Conservation (phyloP, 2,113 vertebrate genomes). For the Pterocles orientalis region DNA sequence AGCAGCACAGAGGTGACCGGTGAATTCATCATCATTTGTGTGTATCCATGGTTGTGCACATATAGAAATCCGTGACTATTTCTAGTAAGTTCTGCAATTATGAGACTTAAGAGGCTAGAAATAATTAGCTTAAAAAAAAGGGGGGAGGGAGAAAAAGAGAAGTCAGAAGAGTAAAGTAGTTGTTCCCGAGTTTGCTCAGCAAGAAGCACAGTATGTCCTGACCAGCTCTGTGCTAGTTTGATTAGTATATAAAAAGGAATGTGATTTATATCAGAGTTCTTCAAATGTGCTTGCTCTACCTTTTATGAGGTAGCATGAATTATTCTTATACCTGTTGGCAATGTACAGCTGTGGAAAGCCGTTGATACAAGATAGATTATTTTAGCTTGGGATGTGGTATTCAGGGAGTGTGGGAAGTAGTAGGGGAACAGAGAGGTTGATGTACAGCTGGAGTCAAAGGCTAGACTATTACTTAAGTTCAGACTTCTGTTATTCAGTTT, state of each 20-base stretch:
- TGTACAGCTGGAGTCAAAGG: conserved; percentile 55
- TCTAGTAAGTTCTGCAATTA: not conserved
- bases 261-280: not conserved
- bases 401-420: not conserved
- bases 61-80: not conserved
- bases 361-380: not conserved
- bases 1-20: not conserved
- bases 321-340: conserved; percentile 10
- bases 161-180: not conserved
- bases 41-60: fast-evolving
- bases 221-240: not conserved
- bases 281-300: not conserved
- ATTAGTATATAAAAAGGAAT: not conserved
- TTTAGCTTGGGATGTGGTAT: not conserved
- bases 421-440: not conserved
- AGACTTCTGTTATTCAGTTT: conserved; percentile 48
- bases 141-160: not conserved
- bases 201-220: not conserved
- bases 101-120: not conserved
- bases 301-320: not conserved
- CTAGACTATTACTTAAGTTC: conserved; percentile 37
- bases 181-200: not conserved
- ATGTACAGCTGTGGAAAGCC: not conserved
- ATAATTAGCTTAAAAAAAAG: not conserved
- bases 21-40: not conserved